Evolutionary conservation across 2,113 vertebrate species (phyloP), one percentile per base, ranked within the genome.

Genomic region (Typhlomys cinereus): DNA sequence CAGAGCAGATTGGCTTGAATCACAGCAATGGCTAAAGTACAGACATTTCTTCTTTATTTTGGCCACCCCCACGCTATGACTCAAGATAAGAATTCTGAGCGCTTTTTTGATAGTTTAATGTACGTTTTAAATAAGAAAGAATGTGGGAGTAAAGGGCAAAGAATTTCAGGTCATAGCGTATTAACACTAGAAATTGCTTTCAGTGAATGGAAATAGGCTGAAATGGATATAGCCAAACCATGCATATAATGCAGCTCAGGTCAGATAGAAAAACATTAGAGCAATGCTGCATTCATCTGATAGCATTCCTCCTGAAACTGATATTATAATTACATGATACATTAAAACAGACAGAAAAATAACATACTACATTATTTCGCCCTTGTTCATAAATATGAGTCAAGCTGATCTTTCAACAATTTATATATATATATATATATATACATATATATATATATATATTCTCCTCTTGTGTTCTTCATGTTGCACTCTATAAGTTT

Each of bases 51-150:
- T 81, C 36, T 90, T 71, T 83, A 80, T 70, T 29, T n/a, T 64
- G n/a, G 44, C 25, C 31, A 18, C n/a, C 23, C 80, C 73, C 62
- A 82, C 18, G 39, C 7, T 44, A 23, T 76, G 90, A 84, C 64
- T 95, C 92, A 91, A 90, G 54, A 84, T 44, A 80, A 67, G 2
- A 90, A 54, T 88, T 90, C 52, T 69, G 76, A 81, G 44, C 21
- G 14, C 69, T 9, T 18, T 66, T 83, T 74, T 69, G 46, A 50
- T 21, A 34, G 41, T 69, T 94, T 78, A 73, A 78, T 79, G 78
- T 41, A 52, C 50, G 31, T 91, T 91, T 94, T 61, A 80, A 89
- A 84, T 92, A 94, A 21, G 17, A 57, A 92, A 52, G 27, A 78
- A 29, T 52, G 29, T 74, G 27, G n/a, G 17, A 93, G 23, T 6